Evolutionary conservation across 2,113 vertebrate species (phyloP).

Genomic region (Oreochromis aureus): DNA sequence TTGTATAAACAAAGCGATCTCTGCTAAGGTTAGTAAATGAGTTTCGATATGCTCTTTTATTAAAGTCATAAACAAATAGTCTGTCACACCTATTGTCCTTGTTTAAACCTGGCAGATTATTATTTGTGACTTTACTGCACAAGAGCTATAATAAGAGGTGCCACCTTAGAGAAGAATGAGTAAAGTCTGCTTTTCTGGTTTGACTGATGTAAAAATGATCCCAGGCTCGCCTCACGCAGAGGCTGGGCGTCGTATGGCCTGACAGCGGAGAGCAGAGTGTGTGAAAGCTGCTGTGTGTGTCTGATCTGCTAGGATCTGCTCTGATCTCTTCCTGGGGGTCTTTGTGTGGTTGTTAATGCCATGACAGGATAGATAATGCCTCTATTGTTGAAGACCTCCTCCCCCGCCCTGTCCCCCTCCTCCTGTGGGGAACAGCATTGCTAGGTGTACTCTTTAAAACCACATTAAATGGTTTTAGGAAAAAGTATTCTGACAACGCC

Average conservation of each 20-base stretch:
- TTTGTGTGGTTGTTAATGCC: constrained; percentile 63
- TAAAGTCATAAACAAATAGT: background rate
- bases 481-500: background rate
- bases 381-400: constrained; percentile 53
- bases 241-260: background rate
- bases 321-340: constrained; percentile 62
- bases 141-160: background rate
- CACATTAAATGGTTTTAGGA: constrained; percentile 18
- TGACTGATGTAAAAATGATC: constrained; percentile 26
- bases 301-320: constrained; percentile 58
- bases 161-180: background rate
- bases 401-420: background rate
- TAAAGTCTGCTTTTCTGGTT: background rate
- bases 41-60: background rate
- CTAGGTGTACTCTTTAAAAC: constrained; percentile 26
- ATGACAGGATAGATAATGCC: constrained; percentile 65
- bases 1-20: background rate
- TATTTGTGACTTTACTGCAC: background rate
- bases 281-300: constrained; percentile 55
- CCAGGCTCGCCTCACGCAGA: background rate
- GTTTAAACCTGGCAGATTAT: background rate
- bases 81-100: background rate
- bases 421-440: constrained; percentile 1
- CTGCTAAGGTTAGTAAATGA: background rate
- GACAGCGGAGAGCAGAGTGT: constrained; percentile 16